A percentile compares a stretch with the other conserved stretches of the same genome.
phyloP scores from a whole-genome alignment of 2,888 invertebrate genomes.

The Ophraella communa region DNA sequence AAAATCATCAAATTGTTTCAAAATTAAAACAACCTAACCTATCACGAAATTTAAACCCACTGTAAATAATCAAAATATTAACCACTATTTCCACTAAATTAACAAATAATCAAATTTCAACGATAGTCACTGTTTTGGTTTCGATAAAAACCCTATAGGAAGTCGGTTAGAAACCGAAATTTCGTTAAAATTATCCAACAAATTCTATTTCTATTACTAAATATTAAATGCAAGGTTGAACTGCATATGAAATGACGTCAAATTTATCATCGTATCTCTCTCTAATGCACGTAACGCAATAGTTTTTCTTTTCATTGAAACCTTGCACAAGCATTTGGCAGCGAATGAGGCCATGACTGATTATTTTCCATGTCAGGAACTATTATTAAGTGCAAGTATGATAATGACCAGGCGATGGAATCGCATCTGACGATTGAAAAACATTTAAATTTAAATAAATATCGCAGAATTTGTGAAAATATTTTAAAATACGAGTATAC shows the following conservation, averaged over 20 bases:
- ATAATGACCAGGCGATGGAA: conserved; percentile 22
- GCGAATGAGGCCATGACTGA: conserved; percentile 46
- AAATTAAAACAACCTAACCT: background rate
- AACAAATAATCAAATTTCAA: background rate
- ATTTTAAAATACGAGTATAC: too few species aligned
- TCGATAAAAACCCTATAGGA: background rate
- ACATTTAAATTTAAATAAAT: background rate
- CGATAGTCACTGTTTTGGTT: background rate
- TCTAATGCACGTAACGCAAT: conserved; percentile 46
- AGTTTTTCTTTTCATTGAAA: conserved; percentile 44
- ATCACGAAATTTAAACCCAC: background rate
- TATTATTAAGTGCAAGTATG: conserved; percentile 29
- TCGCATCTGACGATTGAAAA: background rate
- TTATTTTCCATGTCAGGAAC: conserved; percentile 43
- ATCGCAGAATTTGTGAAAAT: too few species aligned
- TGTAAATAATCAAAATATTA: background rate
- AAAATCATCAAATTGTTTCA: background rate
- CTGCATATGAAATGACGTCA: conserved; percentile 49
- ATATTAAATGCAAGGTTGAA: conserved; percentile 59
- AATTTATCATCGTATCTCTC: conserved; percentile 42
- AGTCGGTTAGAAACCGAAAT: conserved; percentile 2
- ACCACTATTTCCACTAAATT: background rate
- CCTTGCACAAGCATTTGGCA: conserved; percentile 52
- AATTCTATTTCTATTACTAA: conserved; percentile 47
- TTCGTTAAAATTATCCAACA: conserved; percentile 14